Evolutionary conservation across 2,888 invertebrate genomes (phyloP).

Genomic region (Eretmocerus hayati): DNA sequence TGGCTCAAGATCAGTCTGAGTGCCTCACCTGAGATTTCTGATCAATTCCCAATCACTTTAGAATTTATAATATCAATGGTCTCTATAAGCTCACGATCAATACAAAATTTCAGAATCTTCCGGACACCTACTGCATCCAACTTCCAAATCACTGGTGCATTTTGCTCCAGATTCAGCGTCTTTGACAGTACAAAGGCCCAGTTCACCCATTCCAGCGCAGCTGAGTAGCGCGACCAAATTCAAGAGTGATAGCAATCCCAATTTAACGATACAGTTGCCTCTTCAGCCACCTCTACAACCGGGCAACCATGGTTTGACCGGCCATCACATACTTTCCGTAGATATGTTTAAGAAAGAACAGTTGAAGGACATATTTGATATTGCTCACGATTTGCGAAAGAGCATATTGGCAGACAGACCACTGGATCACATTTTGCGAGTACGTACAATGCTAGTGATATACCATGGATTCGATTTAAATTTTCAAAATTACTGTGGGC

Average conservation of each 20-base stretch:
- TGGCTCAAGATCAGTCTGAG: too few species aligned
- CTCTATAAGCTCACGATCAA: background rate
- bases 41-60: background rate
- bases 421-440: slow-evolving; percentile 76
- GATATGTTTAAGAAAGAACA: slow-evolving; percentile 82
- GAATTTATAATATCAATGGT: background rate
- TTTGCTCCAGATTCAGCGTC: slow-evolving; percentile 31
- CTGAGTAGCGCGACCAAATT: slow-evolving; percentile 29
- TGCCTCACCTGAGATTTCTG: too few species aligned
- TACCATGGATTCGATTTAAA: background rate
- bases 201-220: slow-evolving; percentile 32
- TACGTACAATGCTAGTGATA: slow-evolving; percentile 27
- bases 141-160: slow-evolving; percentile 30
- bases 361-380: slow-evolving; percentile 86
- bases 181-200: slow-evolving; percentile 31
- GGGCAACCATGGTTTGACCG: slow-evolving; percentile 52
- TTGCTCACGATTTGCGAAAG: slow-evolving; percentile 80
- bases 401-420: slow-evolving; percentile 77
- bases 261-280: slow-evolving; percentile 29
- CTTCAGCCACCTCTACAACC: slow-evolving; percentile 24
- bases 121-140: slow-evolving; percentile 17
- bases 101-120: slow-evolving; percentile 27
- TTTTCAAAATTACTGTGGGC: background rate
- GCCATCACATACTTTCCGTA: slow-evolving; percentile 79
- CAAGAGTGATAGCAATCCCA: slow-evolving; percentile 42